Evolutionary conservation across 2,888 invertebrate species (phyloP).

Genomic region (Liposcelis brunnea): DNA sequence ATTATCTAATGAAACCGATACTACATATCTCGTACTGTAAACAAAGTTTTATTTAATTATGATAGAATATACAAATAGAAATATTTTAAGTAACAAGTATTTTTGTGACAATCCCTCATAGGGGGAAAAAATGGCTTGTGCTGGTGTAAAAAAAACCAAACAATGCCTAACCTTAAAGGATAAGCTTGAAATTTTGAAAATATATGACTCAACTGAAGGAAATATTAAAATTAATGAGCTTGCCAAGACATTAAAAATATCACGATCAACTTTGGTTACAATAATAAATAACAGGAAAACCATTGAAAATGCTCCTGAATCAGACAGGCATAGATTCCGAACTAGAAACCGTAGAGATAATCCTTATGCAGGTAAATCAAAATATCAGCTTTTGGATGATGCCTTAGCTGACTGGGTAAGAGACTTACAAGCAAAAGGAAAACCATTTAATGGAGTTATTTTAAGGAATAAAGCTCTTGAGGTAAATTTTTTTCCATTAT

Average conservation of each 20-base stretch:
- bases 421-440: neutral
- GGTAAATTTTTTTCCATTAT: neutral
- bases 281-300: slow-evolving; percentile 5
- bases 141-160: neutral
- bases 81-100: neutral
- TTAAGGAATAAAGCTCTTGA: slow-evolving; percentile 4
- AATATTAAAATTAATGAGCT: neutral
- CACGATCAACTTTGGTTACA: neutral
- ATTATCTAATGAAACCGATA: no score
- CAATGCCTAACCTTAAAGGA: neutral
- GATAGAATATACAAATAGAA: neutral
- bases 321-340: neutral
- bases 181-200: neutral
- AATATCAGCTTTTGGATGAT: neutral
- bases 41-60: neutral
- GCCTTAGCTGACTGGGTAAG: neutral
- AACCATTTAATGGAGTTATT: neutral
- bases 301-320: neutral
- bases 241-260: neutral
- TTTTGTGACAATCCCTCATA: neutral
- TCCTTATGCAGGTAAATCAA: neutral
- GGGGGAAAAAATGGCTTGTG: neutral
- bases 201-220: neutral
- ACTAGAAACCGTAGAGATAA: neutral
- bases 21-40: no score